Evolutionary conservation across 2,113 vertebrate species (phyloP).

Genomic region (Merops nubicus): DNA sequence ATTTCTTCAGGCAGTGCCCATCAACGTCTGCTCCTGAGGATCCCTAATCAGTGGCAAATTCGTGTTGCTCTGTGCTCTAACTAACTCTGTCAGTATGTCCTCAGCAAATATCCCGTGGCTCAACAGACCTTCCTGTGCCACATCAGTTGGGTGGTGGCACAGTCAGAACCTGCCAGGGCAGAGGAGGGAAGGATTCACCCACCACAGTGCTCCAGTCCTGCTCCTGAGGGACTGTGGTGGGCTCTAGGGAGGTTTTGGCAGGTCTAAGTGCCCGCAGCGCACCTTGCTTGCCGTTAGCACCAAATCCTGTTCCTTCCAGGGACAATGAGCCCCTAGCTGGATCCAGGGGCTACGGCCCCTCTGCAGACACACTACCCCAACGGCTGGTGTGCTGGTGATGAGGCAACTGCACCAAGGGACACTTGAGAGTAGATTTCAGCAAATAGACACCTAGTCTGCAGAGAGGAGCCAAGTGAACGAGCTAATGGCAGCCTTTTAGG

Average conservation of each 20-base stretch:
- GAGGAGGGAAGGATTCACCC: background rate
- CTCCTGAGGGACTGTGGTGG: background rate
- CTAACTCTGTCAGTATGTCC: background rate
- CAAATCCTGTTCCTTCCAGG: background rate
- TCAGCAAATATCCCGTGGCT: background rate
- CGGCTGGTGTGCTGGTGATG: background rate
- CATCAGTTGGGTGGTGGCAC: fast-evolving
- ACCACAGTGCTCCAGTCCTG: background rate
- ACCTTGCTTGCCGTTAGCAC: background rate
- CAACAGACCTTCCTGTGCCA: background rate
- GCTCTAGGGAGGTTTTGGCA: background rate
- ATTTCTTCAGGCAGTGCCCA: background rate
- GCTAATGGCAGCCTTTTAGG: constrained; percentile 30
- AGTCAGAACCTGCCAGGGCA: background rate
- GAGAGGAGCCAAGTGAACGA: background rate
- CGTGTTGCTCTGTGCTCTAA: background rate
- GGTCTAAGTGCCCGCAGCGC: background rate
- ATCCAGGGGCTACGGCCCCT: background rate
- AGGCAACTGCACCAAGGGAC: background rate
- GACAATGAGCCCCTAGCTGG: background rate
- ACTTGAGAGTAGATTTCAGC: constrained; percentile 13
- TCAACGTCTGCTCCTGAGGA: background rate
- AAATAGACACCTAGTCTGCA: constrained; percentile 46
- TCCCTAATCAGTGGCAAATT: background rate
- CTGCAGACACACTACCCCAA: background rate